Conservation (phyloP, 1,140 invertebrate genomes). For the Physella acuta region DNA sequence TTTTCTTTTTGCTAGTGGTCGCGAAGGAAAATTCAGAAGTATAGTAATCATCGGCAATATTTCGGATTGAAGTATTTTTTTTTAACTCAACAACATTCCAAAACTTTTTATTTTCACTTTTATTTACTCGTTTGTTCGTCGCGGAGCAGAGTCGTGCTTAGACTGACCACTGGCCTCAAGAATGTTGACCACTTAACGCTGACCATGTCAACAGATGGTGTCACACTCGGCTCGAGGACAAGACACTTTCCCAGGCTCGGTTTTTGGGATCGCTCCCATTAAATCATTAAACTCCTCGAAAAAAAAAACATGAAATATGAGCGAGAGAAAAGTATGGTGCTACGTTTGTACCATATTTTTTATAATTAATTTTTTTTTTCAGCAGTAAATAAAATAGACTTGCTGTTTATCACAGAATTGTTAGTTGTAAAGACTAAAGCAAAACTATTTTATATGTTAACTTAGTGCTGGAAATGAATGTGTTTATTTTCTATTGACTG, state of each 20-base stretch:
- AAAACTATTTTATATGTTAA: not conserved
- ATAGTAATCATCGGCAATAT: no score
- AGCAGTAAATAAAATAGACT: not conserved
- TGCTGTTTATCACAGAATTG: not conserved
- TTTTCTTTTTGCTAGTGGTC: no score
- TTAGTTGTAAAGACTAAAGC: not conserved
- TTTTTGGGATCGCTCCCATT: not conserved
- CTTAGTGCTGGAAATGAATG: not conserved
- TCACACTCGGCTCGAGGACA: not conserved
- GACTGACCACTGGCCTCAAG: no score
- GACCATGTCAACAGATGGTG: not conserved
- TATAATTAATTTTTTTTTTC: not conserved
- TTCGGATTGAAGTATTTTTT: no score
- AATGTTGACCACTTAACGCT: no score
- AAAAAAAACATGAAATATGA: not conserved
- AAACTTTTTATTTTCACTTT: no score
- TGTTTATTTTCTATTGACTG: not conserved
- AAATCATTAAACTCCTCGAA: not conserved
- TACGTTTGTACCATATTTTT: not conserved
- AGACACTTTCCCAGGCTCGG: not conserved
- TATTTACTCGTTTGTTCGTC: no score
- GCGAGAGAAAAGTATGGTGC: not conserved
- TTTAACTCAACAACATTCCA: no score
- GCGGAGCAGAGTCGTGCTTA: no score
- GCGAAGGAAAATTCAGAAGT: no score